Evolutionary conservation across 2,797 vertebrate genomes (phyloP).

Genomic region (Botia almorhae): DNA sequence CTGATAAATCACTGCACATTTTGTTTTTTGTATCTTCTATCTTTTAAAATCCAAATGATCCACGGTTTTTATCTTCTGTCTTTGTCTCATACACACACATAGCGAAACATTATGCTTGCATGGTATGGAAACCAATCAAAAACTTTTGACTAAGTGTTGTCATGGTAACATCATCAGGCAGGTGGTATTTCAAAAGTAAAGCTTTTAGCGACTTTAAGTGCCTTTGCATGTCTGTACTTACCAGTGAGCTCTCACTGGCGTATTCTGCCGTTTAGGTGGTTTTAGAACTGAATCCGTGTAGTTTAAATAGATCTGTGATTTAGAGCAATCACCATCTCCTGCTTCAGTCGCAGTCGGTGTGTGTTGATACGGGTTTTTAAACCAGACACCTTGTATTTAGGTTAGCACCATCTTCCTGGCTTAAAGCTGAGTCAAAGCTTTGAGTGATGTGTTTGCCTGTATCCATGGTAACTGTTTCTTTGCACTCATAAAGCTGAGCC

Average conservation of each 20-base stretch:
- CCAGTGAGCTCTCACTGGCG: not conserved
- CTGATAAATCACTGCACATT: no score
- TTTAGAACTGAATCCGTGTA: not conserved
- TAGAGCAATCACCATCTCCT: not conserved
- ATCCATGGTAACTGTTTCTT: conserved; percentile 55
- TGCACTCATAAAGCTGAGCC: conserved; percentile 17
- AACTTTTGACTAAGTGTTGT: not conserved
- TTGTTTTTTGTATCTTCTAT: no score
- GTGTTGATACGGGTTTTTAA: no score
- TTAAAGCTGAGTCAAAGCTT: conserved; percentile 2
- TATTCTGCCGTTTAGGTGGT: no score
- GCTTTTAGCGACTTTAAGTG: not conserved
- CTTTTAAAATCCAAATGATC: no score
- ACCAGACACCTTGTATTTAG: not conserved
- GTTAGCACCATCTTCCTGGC: not conserved
- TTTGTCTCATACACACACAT: no score
- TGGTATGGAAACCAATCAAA: no score
- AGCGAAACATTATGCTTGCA: no score
- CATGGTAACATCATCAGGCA: not conserved
- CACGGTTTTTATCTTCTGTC: no score
- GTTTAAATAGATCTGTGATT: not conserved
- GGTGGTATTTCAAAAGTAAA: not conserved
- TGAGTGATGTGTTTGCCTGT: conserved; percentile 44
- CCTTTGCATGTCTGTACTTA: no score
- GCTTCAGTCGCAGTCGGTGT: no score